Evolutionary conservation across 2,888 invertebrate species (phyloP), one percentile per base, ranked within the genome.

Genomic region (Plemyria rubiginata): DNA sequence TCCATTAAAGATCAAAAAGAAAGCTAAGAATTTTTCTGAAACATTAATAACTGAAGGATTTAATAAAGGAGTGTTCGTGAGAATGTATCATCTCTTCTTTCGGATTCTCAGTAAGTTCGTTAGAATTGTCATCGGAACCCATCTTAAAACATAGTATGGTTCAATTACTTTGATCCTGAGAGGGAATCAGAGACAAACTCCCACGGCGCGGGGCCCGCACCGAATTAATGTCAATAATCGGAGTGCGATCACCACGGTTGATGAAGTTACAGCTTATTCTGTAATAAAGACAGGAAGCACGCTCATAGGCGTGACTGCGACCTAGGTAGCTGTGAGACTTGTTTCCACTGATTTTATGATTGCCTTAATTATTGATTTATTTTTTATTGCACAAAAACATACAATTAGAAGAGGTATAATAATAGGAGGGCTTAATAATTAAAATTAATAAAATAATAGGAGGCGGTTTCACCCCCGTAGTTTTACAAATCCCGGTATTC

Each of bases 141-240:
- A 51, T 62, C 53, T 55, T 76, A 83, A 81, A 81, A 63, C 40
- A 41, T 46, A 6, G 40, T 45, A 43, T 46, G 49, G 56, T 55
- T 56, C 54, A 65, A 60, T 59, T 61, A 46, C 32, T 54, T 72
- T 69, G 57, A 62, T 73, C 67, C 65, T 72, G 69, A 65, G 74
- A 68, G 68, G 62, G 41, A 63, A 54, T 54, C 55, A 38, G 48
- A 29, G 59, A 68, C 53, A 65, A 67, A 68, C 74, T 80, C 79
- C 68, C 80, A 79, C 77, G 68, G 58, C n/a, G n/a, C n/a, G n/a
- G 51, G 63, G 70, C 62, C 70, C 81, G 79, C 70, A 77, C 78
- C 83, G 80, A 83, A 87, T 86, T 86, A 86, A 82, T 83, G 88
- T 89, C 90, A 90, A 91, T 85, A 90, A 85, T 82, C 79, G 78